Base-by-base conservation (phyloP, 2,888 invertebrate genomes). In the Cremastinae sp. region DNA sequence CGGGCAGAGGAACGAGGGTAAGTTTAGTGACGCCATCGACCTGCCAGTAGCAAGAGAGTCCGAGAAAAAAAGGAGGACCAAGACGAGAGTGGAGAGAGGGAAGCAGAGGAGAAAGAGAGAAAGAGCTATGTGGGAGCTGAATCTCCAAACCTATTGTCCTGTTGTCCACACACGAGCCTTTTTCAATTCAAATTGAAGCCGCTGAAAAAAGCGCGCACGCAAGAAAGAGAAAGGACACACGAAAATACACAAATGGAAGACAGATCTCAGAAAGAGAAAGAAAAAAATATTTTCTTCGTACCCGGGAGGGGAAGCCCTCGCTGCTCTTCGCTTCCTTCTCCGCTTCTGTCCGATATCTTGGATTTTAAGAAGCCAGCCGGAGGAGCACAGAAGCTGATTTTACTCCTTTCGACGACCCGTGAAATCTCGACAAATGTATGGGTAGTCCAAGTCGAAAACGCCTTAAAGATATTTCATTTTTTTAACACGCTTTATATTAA, bases 111-210 rank as follows among this genome's bases (percentile, higher is more conserved):
- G 14, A 43, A n/a, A 39, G 35, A 47, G 18, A 18, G 45, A 41
- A 37, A 12, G 37, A 41, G 47, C 58, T 64, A 59, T 56, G 81
- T 79, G 78, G 79, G 81, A 79, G 80, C 80, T 81, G 81, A 80
- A 80, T 83, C 83, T 82, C 82, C 80, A 83, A 85, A 86, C 84
- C 88, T 88, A 88, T 88, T 88, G 88, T 88, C 88, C 87, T 85
- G 85, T 84, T 86, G 87, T 87, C 88, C 86, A 85, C 87, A 84
- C 28, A 28, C 28, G 28, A 28, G 87, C 84, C 86, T 87, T 87
- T 88, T 88, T 88, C 88, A 87, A 88, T 88, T 87, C 87, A 88
- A 88, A 88, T 88, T 87, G 85, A 87, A 85, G 86, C 83, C 83
- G 85, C 86, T 86, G 86, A 88, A 87, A 88, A 87, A 85, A 9